Base-by-base conservation (phyloP, 2,888 invertebrate species). In the Sceliomorpha sp. region DNA sequence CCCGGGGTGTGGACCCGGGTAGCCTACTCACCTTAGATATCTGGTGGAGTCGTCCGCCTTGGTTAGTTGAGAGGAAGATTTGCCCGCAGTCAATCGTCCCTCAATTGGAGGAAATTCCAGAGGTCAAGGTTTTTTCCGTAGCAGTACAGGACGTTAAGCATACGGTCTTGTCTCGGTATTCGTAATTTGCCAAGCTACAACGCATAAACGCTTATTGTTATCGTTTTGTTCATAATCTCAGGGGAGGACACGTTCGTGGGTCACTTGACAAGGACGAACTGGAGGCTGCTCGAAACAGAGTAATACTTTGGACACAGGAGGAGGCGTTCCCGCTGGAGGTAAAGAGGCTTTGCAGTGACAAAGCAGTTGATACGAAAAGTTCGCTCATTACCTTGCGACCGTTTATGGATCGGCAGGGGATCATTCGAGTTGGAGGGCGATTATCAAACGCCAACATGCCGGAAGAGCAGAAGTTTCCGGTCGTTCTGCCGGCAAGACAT, bases 141-240 rank as follows among this genome's bases (percentile, higher is more conserved):
- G 0, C 20, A 12, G 9, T 8, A n/a, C 17, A 9, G 17, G 17
- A 17, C 2, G 20, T 15, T 2, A 15, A 15, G n/a, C 15, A 15
- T 37, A 2, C 9, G 1, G n/a, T 37, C 9, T 15, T 37, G 9
- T 15, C n/a, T 8, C 20, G 37, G 9, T 37, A 17, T 37, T 37
- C 37, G 17, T 15, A 9, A 15, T 8, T 20, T 13, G 3, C 37
- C 4, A 37, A 20, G 15, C 15, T 37, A 4, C 17, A 37, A 9
- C 12, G 37, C 14, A 9, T 37, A 37, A 13, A 17, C 3, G 37
- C 34, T 37, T 37, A 37, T 20, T 37, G 17, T n/a, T 37, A 13
- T 9, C 17, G 37, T 6, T 37, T 37, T n/a, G 9, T 17, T 17
- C n/a, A 15, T 6, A 4, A 13, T 37, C 20, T 37, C 2, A 15